phyloP scores from a whole-genome alignment of 2,113 vertebrate genomes.

The Gobio gobio region DNA sequence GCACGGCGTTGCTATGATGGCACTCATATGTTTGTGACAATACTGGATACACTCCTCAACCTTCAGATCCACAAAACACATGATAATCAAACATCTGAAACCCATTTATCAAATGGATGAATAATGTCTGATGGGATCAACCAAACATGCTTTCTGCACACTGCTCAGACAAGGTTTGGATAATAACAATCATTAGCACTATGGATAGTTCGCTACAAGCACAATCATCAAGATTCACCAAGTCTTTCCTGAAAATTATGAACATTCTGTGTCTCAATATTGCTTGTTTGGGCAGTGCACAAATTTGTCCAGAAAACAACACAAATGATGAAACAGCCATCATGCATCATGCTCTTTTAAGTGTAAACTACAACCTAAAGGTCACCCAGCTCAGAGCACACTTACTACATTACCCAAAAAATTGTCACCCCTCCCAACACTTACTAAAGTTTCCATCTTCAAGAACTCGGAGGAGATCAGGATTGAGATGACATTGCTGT shows the following conservation, averaged over 20 bases:
- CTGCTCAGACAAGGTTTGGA: not conserved
- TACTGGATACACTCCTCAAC: slow-evolving; percentile 94
- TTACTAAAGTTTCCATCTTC: slow-evolving; percentile 99
- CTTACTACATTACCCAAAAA: slow-evolving; percentile 36
- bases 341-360: slow-evolving; percentile 51
- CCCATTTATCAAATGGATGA: not conserved
- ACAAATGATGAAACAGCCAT: slow-evolving; percentile 34
- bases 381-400: slow-evolving; percentile 34
- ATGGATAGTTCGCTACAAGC: not conserved
- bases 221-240: not conserved
- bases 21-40: slow-evolving; percentile 95
- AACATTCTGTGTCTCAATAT: not conserved
- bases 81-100: not conserved
- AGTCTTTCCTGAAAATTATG: not conserved
- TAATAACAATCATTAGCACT: not conserved
- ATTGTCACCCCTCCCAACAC: slow-evolving; percentile 74
- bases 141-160: not conserved
- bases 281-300: slow-evolving; percentile 23
- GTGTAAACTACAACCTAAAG: not conserved
- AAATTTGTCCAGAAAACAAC: not conserved
- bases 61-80: slow-evolving; percentile 68
- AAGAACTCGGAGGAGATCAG: slow-evolving; percentile 99
- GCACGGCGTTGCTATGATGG: slow-evolving; percentile 92
- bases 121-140: not conserved
- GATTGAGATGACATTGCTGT: slow-evolving; percentile 98